Base-by-base conservation (phyloP, 2,888 invertebrate genomes). In the Lasioglossum marginatum region DNA sequence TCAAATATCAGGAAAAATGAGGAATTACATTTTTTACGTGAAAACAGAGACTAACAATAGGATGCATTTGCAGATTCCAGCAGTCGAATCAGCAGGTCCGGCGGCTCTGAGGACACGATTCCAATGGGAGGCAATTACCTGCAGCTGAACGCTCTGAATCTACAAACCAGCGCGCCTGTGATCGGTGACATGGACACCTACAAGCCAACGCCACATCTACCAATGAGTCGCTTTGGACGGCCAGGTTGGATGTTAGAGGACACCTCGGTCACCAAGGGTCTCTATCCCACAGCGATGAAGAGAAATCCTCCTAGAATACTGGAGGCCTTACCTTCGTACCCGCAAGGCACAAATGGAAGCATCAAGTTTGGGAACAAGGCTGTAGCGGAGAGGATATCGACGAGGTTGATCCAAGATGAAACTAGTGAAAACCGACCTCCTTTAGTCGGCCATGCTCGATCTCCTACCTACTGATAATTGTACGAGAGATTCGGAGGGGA, bases 251-350 rank as follows among this genome's bases (percentile, higher is more conserved):
- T 92, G 43, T 77, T 70, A 45, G 93, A 93, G 4, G 93, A 93
- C 1, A 89, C 79, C 31, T 75, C 87, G 27, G 48, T 72, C 0
- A 87, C 85, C 79, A 88, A 86, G 34, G 74, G 66, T 34, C 77
- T 80, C 3, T 83, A 79, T 16, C 68, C 82, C 1, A 88, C 83
- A 45, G 86, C 81, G 5, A 48, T 88, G 4, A 93, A 92, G 80
- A 93, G 91, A 83, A 92, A 92, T 82, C 95, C 93, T n/a, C 95
- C 95, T 4, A 86, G 95, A 66, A 92, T 95, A 27, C 89, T 95
- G 70, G 94, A 95, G 83, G 95, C 95, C 23, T 81, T 95, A 75
- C 95, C 95, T 1, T 92, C 93, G 6, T 93, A 94, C 84, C 92
- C 94, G 0, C 89, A 87, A 8, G 87, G 87, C 1, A 48, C 68